Conservation (phyloP, 2,797 vertebrate genomes). For the Tauraco hartlaubi region DNA sequence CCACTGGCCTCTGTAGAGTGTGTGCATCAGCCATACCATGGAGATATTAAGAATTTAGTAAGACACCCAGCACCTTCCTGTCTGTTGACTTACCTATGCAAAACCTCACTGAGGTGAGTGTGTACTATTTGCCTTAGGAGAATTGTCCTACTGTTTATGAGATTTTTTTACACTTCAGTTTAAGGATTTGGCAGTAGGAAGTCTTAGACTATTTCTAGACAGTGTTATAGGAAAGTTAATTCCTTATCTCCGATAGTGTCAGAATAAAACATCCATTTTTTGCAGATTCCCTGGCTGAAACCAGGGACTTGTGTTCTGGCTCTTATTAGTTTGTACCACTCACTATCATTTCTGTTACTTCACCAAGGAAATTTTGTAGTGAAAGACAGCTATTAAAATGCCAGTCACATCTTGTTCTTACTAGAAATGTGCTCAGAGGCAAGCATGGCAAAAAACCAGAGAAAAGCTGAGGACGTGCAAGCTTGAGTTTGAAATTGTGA, state of each 20-base stretch:
- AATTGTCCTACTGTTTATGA: background rate
- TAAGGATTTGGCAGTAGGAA: background rate
- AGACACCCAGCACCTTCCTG: background rate
- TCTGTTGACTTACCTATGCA: background rate
- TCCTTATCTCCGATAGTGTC: background rate
- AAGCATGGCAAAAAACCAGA: background rate
- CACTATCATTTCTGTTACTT: background rate
- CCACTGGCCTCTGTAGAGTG: background rate
- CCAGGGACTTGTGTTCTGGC: background rate
- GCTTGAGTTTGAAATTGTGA: background rate
- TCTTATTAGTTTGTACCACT: background rate
- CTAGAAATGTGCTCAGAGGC: background rate
- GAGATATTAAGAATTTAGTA: background rate
- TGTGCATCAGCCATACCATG: background rate
- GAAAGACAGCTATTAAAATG: background rate
- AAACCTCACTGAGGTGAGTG: background rate
- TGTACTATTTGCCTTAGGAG: background rate
- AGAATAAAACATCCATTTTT: background rate
- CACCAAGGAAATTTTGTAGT: background rate
- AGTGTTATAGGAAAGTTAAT: background rate
- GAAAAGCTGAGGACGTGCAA: rapidly evolving
- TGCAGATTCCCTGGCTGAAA: background rate
- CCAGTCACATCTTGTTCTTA: background rate
- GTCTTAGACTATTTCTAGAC: background rate
- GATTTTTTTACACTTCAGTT: background rate